These are phyloP conservation scores for Microplitis mediator DNA, from an alignment of 1,140 invertebrate genomes.

Conservation along the genomic window DNA sequence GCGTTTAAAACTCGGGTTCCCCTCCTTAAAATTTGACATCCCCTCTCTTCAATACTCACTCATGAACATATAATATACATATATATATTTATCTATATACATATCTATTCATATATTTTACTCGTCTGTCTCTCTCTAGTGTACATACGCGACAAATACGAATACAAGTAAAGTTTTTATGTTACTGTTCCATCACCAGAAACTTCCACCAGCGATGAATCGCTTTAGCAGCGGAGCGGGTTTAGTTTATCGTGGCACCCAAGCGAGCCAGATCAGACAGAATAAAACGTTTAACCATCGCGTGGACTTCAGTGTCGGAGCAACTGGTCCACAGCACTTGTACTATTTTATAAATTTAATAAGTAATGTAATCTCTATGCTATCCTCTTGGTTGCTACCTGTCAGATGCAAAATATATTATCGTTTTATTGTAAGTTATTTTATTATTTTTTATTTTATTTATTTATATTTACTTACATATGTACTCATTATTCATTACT, in stretches of 20 bases:
- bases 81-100: no score
- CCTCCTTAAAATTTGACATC: no score
- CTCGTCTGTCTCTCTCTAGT: no score
- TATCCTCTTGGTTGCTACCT: conserved; percentile 27
- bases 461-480: neutral
- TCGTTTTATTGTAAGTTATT: neutral
- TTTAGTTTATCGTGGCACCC: neutral
- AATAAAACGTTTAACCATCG: conserved; percentile 2
- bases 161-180: no score
- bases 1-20: no score
- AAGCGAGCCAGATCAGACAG: neutral
- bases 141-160: no score
- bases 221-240: no score
- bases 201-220: no score
- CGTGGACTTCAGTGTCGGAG: conserved; percentile 58
- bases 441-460: neutral
- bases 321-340: conserved; percentile 49
- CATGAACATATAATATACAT: no score
- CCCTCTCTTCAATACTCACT: no score
- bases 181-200: no score
- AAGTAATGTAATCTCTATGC: conserved; percentile 58
- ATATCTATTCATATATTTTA: no score
- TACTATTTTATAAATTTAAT: conserved; percentile 4
- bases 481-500: neutral
- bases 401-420: neutral